Percentiles rank a stretch among this genome's conserved stretches.
Evolutionary conservation across 2,888 invertebrate genomes (phyloP).

Genomic region (Cactoblastis cactorum): DNA sequence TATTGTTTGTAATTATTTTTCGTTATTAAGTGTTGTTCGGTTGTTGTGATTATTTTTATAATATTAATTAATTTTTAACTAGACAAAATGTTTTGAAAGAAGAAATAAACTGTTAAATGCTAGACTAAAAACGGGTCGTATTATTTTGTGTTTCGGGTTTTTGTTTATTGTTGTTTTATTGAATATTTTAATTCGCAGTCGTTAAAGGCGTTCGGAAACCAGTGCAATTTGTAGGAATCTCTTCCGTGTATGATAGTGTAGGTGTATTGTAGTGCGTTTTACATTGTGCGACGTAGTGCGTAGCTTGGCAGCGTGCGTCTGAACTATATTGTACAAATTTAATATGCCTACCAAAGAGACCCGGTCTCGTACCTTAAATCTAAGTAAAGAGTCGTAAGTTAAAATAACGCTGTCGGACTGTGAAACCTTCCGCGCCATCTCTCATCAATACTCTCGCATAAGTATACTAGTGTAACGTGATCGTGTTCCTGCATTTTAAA

Average conservation of each 20-base stretch:
- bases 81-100: constrained; percentile 66
- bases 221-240: constrained; percentile 80
- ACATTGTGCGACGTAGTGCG: constrained; percentile 57
- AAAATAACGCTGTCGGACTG: constrained; percentile 65
- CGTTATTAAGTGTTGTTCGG: constrained; percentile 79
- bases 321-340: constrained; percentile 78
- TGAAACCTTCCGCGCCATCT: constrained; percentile 73
- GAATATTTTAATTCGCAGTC: constrained; percentile 72
- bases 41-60: constrained; percentile 77
- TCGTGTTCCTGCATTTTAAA: constrained; percentile 79
- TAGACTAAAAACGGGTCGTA: constrained; percentile 78
- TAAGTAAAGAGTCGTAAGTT: constrained; percentile 76
- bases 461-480: constrained; percentile 74
- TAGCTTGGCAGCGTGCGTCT: constrained; percentile 49
- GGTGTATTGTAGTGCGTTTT: constrained; percentile 72
- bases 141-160: constrained; percentile 75
- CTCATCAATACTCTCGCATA: constrained; percentile 76
- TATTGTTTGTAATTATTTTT: constrained; percentile 77
- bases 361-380: constrained; percentile 79
- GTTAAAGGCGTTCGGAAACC: constrained; percentile 76
- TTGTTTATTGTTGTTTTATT: constrained; percentile 74
- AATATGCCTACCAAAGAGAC: constrained; percentile 80
- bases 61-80: constrained; percentile 61
- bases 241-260: constrained; percentile 77
- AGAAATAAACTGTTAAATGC: constrained; percentile 75